Evolutionary conservation across 1,140 invertebrate species (phyloP).

Genomic region (Drosophila kohkoa): DNA sequence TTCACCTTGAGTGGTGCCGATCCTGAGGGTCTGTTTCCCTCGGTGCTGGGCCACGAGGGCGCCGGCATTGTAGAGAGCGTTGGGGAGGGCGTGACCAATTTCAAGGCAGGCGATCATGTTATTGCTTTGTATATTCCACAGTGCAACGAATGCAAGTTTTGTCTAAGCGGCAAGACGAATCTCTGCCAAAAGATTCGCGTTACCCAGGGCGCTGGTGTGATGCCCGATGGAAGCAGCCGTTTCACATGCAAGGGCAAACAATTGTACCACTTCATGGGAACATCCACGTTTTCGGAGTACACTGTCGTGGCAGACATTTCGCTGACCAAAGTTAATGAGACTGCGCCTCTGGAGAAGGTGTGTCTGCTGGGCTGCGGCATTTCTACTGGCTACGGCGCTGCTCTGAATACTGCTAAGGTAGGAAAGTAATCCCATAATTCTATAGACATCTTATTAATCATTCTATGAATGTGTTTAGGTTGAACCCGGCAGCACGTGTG

Average conservation of each 20-base stretch:
- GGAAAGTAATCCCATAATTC: background rate
- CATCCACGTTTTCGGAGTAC: constrained; percentile 98
- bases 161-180: constrained; percentile 97
- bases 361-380: constrained; percentile 99
- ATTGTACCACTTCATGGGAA: constrained; percentile 99
- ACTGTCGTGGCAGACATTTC: constrained; percentile 99
- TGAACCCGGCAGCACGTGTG: constrained; percentile 93
- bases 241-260: constrained; percentile 96
- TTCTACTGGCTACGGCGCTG: constrained; percentile 96
- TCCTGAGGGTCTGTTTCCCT: constrained; percentile 97
- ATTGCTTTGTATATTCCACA: constrained; percentile 98
- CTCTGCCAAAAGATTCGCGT: constrained; percentile 96
- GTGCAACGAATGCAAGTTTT: constrained; percentile 98
- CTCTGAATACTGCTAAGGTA: constrained; percentile 97
- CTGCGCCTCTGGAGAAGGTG: constrained; percentile 95
- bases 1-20: constrained; percentile 97
- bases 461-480: constrained; percentile 51
- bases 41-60: constrained; percentile 97
- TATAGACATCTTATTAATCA: constrained; percentile 8
- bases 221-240: constrained; percentile 97
- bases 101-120: constrained; percentile 97
- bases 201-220: constrained; percentile 94
- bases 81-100: constrained; percentile 95
- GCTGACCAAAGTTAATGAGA: constrained; percentile 91
- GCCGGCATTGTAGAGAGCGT: constrained; percentile 98